phyloP scores from a whole-genome alignment of 2,888 invertebrate species.

The Hartigia nigra region DNA sequence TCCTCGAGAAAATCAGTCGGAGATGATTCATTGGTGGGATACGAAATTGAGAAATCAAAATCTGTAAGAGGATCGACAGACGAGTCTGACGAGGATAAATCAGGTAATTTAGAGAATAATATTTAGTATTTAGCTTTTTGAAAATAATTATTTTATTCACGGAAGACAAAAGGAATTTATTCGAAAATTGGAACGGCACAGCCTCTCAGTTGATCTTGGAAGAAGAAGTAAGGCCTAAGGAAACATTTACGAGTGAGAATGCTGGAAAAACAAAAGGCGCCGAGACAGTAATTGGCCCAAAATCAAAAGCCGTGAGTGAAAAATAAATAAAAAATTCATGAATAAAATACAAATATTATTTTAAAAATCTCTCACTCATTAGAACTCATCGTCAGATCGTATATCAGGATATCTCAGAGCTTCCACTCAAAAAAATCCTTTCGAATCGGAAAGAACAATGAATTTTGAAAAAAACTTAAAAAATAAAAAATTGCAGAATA shows the following conservation, averaged over 20 bases:
- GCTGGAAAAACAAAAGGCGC: conserved; percentile 26
- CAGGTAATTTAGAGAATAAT: background rate
- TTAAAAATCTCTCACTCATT: background rate
- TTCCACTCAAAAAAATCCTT: background rate
- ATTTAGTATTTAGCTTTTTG: background rate
- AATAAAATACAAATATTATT: background rate
- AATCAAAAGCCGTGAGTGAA: background rate
- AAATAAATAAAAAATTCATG: background rate
- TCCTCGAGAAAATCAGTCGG: background rate
- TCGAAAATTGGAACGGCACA: background rate
- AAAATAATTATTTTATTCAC: background rate
- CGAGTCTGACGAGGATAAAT: background rate
- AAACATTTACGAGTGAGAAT: conserved; percentile 36
- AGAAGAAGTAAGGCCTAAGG: conserved; percentile 6
- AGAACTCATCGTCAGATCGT: background rate
- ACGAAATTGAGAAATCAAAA: background rate
- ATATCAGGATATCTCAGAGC: background rate
- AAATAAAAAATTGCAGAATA: background rate
- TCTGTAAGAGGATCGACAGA: background rate
- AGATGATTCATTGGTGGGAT: background rate
- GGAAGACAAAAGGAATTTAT: background rate
- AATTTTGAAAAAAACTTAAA: background rate
- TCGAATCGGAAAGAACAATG: background rate
- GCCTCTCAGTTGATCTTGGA: conserved; percentile 1
- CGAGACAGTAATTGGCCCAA: conserved; percentile 12